phyloP scores from a whole-genome alignment of 2,888 invertebrate species.

The Adela reaumurella region DNA sequence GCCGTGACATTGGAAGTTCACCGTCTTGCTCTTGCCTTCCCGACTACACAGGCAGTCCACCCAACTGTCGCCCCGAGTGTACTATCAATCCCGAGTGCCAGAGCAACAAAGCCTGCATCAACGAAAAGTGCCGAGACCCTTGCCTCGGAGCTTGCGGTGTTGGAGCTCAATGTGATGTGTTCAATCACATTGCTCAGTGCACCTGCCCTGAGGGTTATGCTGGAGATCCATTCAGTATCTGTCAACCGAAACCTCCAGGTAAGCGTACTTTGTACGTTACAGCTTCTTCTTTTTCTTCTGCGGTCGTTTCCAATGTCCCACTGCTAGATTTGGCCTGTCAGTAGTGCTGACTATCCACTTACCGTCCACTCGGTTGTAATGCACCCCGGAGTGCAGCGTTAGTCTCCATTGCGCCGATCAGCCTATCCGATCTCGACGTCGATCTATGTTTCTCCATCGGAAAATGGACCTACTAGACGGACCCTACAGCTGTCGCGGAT shows the following conservation, averaged over 20 bases:
- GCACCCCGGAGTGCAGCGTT: no score
- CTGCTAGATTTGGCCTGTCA: no score
- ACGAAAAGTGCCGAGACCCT: slow-evolving; percentile 63
- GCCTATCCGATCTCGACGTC: no score
- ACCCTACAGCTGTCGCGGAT: no score
- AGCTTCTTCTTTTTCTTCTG: no score
- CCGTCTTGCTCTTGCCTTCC: slow-evolving; percentile 60
- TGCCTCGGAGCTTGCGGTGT: slow-evolving; percentile 66
- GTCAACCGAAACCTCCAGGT: slow-evolving; percentile 25
- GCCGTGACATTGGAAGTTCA: slow-evolving; percentile 51
- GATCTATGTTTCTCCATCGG: no score
- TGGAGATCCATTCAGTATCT: slow-evolving; percentile 60
- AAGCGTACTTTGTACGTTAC: no score
- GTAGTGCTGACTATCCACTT: no score
- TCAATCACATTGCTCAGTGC: slow-evolving; percentile 63
- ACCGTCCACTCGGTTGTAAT: no score
- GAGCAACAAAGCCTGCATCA: slow-evolving; percentile 62
- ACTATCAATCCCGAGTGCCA: slow-evolving; percentile 67
- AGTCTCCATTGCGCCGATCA: no score
- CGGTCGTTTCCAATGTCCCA: no score
- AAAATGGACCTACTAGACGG: no score
- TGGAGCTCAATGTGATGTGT: slow-evolving; percentile 54
- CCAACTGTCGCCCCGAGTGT: slow-evolving; percentile 67
- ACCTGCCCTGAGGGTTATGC: slow-evolving; percentile 52
- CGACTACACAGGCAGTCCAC: slow-evolving; percentile 61